Evolutionary conservation across 2,888 invertebrate species (phyloP).

Genomic region (Cheilosia vulpina): DNA sequence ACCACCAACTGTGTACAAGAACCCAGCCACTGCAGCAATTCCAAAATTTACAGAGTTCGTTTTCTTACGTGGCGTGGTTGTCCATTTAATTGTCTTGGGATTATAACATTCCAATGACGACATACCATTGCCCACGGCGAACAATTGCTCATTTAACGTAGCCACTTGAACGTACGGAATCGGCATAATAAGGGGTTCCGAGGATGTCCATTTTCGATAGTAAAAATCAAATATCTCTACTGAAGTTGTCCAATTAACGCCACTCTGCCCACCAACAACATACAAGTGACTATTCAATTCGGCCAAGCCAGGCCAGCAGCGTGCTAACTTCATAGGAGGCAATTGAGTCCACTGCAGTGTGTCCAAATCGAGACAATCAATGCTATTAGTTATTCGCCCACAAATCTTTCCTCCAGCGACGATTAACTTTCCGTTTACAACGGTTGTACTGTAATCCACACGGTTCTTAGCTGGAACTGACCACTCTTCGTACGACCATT

Average conservation of each 20-base stretch:
- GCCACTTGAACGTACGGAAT: constrained; percentile 6
- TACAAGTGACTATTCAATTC: constrained; percentile 37
- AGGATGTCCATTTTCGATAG: constrained; percentile 12
- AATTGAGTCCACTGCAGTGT: constrained; percentile 40
- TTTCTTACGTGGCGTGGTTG: background rate
- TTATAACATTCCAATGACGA: constrained; percentile 5
- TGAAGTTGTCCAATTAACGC: background rate
- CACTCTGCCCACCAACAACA: constrained; percentile 26
- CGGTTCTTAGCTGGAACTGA: background rate
- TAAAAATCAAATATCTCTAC: constrained; percentile 44
- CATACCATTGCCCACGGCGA: constrained; percentile 9
- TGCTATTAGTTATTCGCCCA: constrained; percentile 7
- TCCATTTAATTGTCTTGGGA: constrained; percentile 9
- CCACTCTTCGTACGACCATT: constrained; percentile 26
- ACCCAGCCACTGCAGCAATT: constrained; percentile 24
- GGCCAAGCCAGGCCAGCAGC: constrained; percentile 20
- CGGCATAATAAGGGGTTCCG: background rate
- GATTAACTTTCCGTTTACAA: constrained; percentile 18
- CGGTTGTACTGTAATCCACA: background rate
- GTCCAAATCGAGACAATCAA: constrained; percentile 43
- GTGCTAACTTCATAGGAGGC: constrained; percentile 41
- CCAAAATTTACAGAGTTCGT: constrained; percentile 15
- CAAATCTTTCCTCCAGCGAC: constrained; percentile 30
- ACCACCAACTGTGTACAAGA: constrained; percentile 36
- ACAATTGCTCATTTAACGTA: background rate